phyloP scores from a whole-genome alignment of 2,888 invertebrate genomes.

The Epinotia demarniana region DNA sequence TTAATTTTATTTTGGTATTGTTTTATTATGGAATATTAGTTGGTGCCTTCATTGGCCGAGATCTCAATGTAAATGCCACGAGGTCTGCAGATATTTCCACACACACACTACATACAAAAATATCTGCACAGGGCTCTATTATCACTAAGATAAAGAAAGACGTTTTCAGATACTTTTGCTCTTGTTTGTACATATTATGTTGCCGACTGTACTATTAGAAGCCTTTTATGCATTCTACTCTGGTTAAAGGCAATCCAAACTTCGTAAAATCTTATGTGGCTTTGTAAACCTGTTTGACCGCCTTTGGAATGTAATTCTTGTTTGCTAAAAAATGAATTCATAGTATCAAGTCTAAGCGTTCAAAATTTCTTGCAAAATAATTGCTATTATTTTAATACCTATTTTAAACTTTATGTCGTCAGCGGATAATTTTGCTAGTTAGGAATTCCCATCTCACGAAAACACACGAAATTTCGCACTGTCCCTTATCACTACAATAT shows the following conservation, averaged over 20 bases:
- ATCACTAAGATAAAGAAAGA: too few species aligned
- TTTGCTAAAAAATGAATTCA: background rate
- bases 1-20: too few species aligned
- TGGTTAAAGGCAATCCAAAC: background rate
- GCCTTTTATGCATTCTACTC: background rate
- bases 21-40: too few species aligned
- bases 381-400: background rate
- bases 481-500: background rate
- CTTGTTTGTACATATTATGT: background rate
- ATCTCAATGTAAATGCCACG: too few species aligned
- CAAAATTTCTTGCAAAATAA: background rate
- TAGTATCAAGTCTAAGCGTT: background rate
- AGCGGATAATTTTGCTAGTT: background rate
- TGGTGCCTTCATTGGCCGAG: too few species aligned
- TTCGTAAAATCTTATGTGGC: background rate
- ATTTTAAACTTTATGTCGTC: background rate
- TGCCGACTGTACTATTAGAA: background rate
- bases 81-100: too few species aligned
- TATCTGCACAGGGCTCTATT: too few species aligned
- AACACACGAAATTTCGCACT: background rate
- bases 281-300: constrained; percentile 3
- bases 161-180: background rate
- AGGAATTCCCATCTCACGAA: background rate
- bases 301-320: background rate
- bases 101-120: too few species aligned